Evolutionary conservation across 2,888 invertebrate species (phyloP), one percentile per base, ranked within the genome.

Genomic region (Biston stratarius): DNA sequence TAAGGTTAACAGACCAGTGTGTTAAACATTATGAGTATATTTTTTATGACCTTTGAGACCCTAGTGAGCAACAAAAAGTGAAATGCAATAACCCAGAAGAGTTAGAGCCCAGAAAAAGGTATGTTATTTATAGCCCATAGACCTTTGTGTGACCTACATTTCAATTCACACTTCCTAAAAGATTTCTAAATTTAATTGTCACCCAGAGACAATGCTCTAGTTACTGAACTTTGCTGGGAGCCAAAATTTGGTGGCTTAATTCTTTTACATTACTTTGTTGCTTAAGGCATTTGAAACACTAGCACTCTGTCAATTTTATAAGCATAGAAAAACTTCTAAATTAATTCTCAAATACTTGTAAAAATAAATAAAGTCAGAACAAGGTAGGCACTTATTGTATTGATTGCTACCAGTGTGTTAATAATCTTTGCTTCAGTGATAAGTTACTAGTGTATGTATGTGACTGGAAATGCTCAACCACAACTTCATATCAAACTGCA

Each of bases 101-200:
- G 24, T 60, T 57, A 38, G 15, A 56, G 59, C 61, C 58, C 42
- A 47, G 61, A 58, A 64, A 59, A 67, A 67, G 44, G 47, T 60
- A 49, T 67, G 51, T 62, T 53, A 44, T 70, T 80, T 87, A 86
- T 89, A 89, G 76, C 65, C 44, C 53, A 51, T 74, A 87, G 86
- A 90, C 87, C 90, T 90, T 87, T 87, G 77, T 66, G 72, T 88
- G 90, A 88, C 90, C 90, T 88, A 91, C 74, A 86, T 90, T 83
- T 83, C 75, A 72, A 74, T 81, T 76, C 72, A 73, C 80, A 84
- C 86, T 90, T 91, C 89, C 88, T 89, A 82, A 82, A 85, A 77
- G 76, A 86, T 81, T 81, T 86, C 89, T 91, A 89, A 84, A 83
- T 88, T 84, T 88, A 88, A 83, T 81, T 86, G 81, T 85, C 85